Evolutionary conservation across 2,888 invertebrate species (phyloP), one percentile per base, ranked within the genome.

Genomic region (Sesamia inferens): DNA sequence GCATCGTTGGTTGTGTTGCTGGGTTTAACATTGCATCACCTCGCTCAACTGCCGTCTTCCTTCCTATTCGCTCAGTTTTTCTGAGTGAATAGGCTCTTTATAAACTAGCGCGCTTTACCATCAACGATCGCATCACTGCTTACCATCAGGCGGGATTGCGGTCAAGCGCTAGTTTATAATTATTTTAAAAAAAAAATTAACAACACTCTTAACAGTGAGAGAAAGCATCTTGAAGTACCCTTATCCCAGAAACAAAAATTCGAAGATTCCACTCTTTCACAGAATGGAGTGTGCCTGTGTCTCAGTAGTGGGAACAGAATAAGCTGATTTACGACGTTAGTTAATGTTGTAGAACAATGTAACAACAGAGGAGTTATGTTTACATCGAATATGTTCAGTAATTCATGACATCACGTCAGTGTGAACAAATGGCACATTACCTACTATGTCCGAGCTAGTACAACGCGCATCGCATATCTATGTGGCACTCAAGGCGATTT

Each of bases 401-500:
- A 57, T 71, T 76, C 84, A 90, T 90, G 90, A 91, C 90, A 90
- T 90, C 90, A 91, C 68, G 85, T 86, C 79, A 88, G 88, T 85
- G 79, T 83, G 81, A 85, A 82, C 87, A 85, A 89, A 88, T 88
- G 88, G 87, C 88, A 91, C 90, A 90, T 87, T 84, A n/a, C n/a
- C n/a, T n/a, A 88, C 86, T 88, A 87, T 73, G 81, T 79, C 87
- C 87, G 81, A 74, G 74, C 74, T 66, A 76, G 62, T 84, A 76
- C 83, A 85, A 81, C 88, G 86, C 87, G 88, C 84, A 82, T 87
- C 78, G 93, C 92, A 94, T 94, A 92, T 88, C 88, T 91, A 92
- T 90, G 86, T 80, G 81, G 80, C 76, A 83, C 84, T 89, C 92
- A 91, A 92, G 92, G 92, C 87, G 85, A 85, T 84, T 81, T 77